These are phyloP conservation scores for Zosterops pallidus DNA, from an alignment of 2,113 vertebrate species.

Conservation along the genomic window DNA sequence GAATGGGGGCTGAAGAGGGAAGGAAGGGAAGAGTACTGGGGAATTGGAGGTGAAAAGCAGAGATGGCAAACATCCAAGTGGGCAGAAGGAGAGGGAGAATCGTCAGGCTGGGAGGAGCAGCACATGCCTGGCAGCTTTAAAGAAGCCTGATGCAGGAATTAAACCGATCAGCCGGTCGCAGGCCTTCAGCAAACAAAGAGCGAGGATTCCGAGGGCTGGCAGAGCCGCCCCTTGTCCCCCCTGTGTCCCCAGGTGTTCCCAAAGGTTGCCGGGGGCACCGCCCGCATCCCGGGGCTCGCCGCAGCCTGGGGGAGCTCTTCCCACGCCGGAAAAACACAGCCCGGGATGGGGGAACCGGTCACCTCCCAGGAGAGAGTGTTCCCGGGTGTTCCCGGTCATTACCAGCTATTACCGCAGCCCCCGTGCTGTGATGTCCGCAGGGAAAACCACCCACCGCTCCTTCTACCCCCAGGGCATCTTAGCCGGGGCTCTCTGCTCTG, in stretches of 20 bases:
- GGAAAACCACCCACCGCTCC: fast-evolving
- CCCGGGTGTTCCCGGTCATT: fast-evolving
- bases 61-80: neutral
- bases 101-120: neutral
- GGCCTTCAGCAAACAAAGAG: neutral
- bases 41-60: neutral
- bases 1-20: neutral
- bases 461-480: fast-evolving
- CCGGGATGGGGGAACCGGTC: fast-evolving
- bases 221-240: neutral
- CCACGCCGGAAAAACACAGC: neutral
- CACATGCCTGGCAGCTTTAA: neutral
- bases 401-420: fast-evolving
- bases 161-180: neutral
- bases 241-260: neutral
- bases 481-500: fast-evolving
- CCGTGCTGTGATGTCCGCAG: fast-evolving
- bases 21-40: neutral
- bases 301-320: neutral
- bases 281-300: neutral
- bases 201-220: neutral
- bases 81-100: neutral
- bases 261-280: too few species aligned
- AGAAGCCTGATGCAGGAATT: neutral
- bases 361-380: neutral